Evolutionary conservation across 2,113 vertebrate species (phyloP), one percentile per base, ranked within the genome.

Genomic region (Cyphomyrus discorhynchus): DNA sequence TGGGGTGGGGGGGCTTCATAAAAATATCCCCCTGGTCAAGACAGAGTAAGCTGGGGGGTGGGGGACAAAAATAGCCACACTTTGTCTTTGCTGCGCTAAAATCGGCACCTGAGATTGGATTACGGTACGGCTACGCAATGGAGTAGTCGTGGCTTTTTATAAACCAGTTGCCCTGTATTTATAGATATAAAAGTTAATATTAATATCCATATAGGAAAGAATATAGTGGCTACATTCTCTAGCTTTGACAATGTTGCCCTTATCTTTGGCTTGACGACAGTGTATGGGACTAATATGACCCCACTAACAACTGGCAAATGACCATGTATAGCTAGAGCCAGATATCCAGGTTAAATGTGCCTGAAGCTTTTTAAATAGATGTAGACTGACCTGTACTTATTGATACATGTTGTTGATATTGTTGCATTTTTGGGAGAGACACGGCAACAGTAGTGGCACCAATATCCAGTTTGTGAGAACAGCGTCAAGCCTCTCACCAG

Each of bases 81-180:
- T 92, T 90, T 91, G 91, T 93, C 92, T 93, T 91, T 85, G 88
- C 89, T 80, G 89, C 88, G 92, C 94, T 94, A 95, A 94, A 95
- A 94, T 62, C 35, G 89, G 93, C 90, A 91, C 53, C 56, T n/a
- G 49, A 89, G 92, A 91, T 94, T 91, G 90, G 91, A 92, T 93
- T 92, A 93, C 91, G 93, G 90, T 92, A 90, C 88, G 90, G 89
- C 92, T 90, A 91, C 62, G 91, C 91, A 92, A 90, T 91, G 89
- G 89, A 93, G 90, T 86, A 90, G 58, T 91, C 83, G 90, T 87
- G 58, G 90, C 92, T 91, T 90, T 91, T 93, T 94, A 95, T 94
- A 93, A 95, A 94, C 92, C 90, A 80, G 89, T 90, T 90, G 70
- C 50, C 11, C n/a, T 92, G 90, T 94, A 94, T 95, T 94, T 93